A percentile compares a stretch with the other conserved stretches of the same genome.
These are phyloP conservation scores for Arothron firmamentum DNA, from an alignment of 2,113 vertebrate species.

Conservation along the genomic window DNA sequence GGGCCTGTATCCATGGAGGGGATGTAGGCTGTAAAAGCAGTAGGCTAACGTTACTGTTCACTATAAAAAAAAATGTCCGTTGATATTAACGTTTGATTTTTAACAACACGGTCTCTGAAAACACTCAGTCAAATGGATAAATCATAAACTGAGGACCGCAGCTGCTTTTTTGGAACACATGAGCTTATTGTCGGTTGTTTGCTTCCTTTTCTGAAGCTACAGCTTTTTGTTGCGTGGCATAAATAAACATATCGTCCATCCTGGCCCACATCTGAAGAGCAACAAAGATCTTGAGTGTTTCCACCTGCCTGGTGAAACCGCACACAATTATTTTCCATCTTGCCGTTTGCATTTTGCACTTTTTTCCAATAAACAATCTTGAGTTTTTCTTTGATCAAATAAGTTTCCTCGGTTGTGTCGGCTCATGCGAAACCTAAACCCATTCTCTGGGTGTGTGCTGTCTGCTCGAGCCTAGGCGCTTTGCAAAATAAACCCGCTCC, in stretches of 20 bases:
- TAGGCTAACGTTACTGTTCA: too few species aligned
- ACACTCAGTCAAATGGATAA: too few species aligned
- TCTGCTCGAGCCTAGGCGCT: conserved; percentile 61
- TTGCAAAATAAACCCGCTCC: conserved; percentile 72
- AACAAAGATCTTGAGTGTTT: not conserved
- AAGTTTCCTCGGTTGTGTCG: conserved; percentile 75
- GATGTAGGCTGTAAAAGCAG: too few species aligned
- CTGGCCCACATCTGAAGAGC: not conserved
- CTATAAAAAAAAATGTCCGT: too few species aligned
- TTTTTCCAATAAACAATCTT: conserved; percentile 72
- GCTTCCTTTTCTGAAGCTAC: too few species aligned
- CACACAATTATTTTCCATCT: conserved; percentile 39
- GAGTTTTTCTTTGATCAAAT: conserved; percentile 57
- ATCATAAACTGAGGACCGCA: too few species aligned
- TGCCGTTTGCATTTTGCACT: conserved; percentile 67
- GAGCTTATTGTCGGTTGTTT: too few species aligned
- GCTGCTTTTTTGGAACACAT: too few species aligned
- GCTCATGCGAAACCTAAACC: conserved; percentile 70
- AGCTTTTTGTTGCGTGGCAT: conserved; percentile 32
- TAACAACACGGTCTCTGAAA: too few species aligned
- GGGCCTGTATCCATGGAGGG: too few species aligned
- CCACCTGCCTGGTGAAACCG: conserved; percentile 35
- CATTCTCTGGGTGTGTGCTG: conserved; percentile 65
- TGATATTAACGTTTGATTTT: too few species aligned
- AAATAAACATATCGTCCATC: conserved; percentile 36